Conservation (phyloP, 2,113 vertebrate genomes). For the Urocolius indicus region DNA sequence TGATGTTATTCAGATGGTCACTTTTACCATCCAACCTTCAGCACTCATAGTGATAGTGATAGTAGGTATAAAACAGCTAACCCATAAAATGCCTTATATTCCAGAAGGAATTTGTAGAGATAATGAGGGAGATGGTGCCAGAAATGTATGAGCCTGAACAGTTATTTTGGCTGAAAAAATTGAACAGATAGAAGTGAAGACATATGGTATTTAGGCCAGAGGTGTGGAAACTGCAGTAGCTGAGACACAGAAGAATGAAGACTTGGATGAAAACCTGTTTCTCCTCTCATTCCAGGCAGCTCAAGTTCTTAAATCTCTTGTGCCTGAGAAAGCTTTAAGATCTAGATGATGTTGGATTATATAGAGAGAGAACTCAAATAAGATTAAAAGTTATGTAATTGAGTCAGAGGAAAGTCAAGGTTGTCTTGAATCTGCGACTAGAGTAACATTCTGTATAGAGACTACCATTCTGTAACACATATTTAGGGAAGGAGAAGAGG, state of each 20-base stretch:
- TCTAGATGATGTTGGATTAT: not conserved
- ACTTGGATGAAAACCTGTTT: not conserved
- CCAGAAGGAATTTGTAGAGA: not conserved
- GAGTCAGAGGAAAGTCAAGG: not conserved
- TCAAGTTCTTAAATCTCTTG: not conserved
- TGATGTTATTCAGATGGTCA: not conserved
- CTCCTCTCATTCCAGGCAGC: not conserved
- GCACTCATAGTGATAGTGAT: not conserved
- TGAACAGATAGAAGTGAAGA: not conserved
- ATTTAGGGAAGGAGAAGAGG: not conserved
- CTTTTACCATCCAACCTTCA: not conserved
- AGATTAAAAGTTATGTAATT: not conserved
- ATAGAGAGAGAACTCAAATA: not conserved
- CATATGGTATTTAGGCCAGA: conserved; percentile 7
- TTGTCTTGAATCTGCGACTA: not conserved
- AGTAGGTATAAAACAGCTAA: not conserved
- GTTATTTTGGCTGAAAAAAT: conserved; percentile 16
- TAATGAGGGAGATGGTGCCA: not conserved
- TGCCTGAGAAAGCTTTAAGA: not conserved
- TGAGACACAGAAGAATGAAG: not conserved
- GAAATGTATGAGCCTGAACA: not conserved
- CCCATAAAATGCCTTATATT: not conserved
- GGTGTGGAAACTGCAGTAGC: not conserved
- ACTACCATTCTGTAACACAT: not conserved
- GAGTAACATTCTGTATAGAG: not conserved